These are phyloP conservation scores for Cephus runcator DNA, from an alignment of 2,888 invertebrate species.

Conservation along the genomic window DNA sequence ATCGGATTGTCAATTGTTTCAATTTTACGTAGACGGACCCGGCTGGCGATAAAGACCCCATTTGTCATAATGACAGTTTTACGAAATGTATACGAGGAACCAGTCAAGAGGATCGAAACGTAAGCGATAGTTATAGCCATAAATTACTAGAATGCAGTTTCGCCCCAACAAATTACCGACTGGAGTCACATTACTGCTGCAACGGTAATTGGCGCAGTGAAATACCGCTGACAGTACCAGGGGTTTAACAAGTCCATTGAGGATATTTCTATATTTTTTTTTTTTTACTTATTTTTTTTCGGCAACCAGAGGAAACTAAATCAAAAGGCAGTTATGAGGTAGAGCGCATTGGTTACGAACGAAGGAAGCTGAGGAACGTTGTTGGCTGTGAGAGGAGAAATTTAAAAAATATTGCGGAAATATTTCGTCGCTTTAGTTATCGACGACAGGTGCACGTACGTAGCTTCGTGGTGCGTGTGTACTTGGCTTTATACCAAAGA, in stretches of 20 bases:
- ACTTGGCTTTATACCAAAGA: conserved; percentile 22
- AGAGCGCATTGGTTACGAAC: neutral
- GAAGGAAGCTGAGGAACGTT: conserved; percentile 18
- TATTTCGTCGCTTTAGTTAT: neutral
- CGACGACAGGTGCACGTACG: conserved; percentile 29
- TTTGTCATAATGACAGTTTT: neutral
- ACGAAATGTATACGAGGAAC: neutral
- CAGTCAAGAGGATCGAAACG: neutral
- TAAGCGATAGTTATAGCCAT: conserved; percentile 17
- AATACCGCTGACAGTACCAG: conserved; percentile 28
- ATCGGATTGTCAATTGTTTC: neutral
- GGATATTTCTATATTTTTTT: neutral
- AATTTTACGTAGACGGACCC: neutral
- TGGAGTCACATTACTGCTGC: conserved; percentile 28
- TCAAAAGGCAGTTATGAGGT: neutral
- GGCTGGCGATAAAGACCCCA: neutral
- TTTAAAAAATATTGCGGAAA: neutral
- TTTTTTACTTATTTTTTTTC: neutral
- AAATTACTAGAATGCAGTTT: conserved; percentile 32
- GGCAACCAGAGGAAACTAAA: neutral
- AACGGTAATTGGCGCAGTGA: conserved; percentile 34
- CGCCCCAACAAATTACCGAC: conserved; percentile 35
- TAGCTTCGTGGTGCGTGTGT: neutral
- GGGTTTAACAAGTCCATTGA: conserved; percentile 32
- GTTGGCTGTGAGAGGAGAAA: conserved; percentile 8